Base-by-base conservation (phyloP, 2,888 invertebrate genomes). In the Andrena praecox region DNA sequence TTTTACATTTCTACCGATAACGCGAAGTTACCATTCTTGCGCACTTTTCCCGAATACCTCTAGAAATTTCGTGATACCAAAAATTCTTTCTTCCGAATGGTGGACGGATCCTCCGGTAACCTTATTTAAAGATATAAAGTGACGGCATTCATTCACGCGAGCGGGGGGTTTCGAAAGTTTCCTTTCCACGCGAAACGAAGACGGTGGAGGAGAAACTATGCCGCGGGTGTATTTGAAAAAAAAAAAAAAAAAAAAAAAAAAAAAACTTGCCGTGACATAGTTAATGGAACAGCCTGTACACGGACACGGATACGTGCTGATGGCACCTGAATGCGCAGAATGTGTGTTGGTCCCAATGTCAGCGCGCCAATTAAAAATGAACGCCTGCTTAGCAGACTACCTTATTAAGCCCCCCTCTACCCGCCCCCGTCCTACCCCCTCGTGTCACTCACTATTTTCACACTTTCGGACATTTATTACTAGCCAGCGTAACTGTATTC, bases 301-400 rank as follows among this genome's bases (percentile, higher is more conserved):
- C 78, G 68, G 54, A 63, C 62, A 56, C 75, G 68, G 48, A 75
- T 79, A 84, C 78, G 79, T 80, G 86, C 68, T 67, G 83, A 84
- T 76, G 64, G 66, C 80, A 68, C 73, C 81, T 77, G 86, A 87
- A 80, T 73, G 72, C 73, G 35, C 63, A 60, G 85, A 80, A 86
- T 81, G 82, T 79, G 81, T 85, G 88, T 86, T 83, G 67, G 86
- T 87, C 82, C 87, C 89, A 90, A 91, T 89, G 90, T 91, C 90
- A 87, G 84, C 77, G 75, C 84, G 87, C 85, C 89, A 90, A 91
- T 91, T 91, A 89, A 90, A 89, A 91, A 87, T 86, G 89, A 87
- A 87, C 85, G 86, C 87, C 83, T 89, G 84, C 85, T 89, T 84
- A 85, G 77, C 81, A 83, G 84, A 66, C 85, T 70, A 83, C 80